These are phyloP conservation scores for Chloropsis hardwickii DNA, from an alignment of 2,113 vertebrate species.

Conservation along the genomic window DNA sequence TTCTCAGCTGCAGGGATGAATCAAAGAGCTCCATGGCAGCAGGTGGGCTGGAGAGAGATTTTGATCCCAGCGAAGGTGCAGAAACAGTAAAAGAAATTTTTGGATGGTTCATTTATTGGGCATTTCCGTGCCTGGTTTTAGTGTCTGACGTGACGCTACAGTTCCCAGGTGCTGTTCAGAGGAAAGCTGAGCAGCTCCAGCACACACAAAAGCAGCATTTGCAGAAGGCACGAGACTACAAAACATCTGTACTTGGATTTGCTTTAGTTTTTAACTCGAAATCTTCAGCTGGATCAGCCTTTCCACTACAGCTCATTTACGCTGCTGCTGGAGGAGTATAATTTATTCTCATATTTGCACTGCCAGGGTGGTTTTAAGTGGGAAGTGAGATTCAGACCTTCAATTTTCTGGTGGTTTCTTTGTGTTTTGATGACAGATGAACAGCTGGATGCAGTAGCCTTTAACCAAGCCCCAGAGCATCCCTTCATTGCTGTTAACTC, in stretches of 20 bases:
- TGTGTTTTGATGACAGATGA: not conserved
- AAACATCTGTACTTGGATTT: not conserved
- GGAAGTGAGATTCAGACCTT: not conserved
- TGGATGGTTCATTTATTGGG: not conserved
- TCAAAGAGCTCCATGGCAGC: not conserved
- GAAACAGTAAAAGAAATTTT: not conserved
- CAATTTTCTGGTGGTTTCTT: not conserved
- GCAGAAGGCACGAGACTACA: rapidly evolving
- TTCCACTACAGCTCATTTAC: not conserved
- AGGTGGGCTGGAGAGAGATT: not conserved
- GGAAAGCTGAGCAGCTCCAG: not conserved
- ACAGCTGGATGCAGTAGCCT: slow-evolving; percentile 16
- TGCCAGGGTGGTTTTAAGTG: not conserved
- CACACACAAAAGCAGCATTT: rapidly evolving
- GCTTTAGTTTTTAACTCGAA: not conserved
- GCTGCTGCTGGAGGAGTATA: not conserved
- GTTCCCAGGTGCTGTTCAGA: not conserved
- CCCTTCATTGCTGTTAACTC: not conserved
- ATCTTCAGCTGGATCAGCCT: not conserved
- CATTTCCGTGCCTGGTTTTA: not conserved
- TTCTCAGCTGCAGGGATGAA: not conserved
- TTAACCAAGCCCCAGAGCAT: slow-evolving; percentile 10
- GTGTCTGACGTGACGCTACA: rapidly evolving
- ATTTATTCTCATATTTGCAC: not conserved
- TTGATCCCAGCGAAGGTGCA: not conserved